Evolutionary conservation across 2,888 invertebrate genomes (phyloP).

Genomic region (Proisotoma minuta): DNA sequence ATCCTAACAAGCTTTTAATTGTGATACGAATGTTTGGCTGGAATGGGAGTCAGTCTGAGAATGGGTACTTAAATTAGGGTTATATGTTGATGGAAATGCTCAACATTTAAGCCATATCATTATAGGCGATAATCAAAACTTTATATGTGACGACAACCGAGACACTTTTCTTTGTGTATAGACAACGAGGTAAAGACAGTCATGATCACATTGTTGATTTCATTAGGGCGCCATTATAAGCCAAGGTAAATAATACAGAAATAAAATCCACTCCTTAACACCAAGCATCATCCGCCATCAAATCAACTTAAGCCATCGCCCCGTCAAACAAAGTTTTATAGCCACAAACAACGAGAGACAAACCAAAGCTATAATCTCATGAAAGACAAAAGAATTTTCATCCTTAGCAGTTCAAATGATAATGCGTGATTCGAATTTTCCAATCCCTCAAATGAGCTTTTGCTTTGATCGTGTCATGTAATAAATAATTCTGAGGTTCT

Average conservation of each 20-base stretch:
- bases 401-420: background rate
- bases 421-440: conserved; percentile 13
- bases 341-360: conserved; percentile 15
- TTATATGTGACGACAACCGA: no score
- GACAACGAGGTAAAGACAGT: conserved; percentile 25
- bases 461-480: conserved; percentile 1
- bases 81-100: conserved; percentile 1
- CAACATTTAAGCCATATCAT: background rate
- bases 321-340: conserved; percentile 37
- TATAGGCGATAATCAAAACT: background rate
- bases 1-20: conserved; percentile 5
- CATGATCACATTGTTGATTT: conserved; percentile 47
- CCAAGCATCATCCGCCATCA: conserved; percentile 31
- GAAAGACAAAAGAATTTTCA: conserved; percentile 15
- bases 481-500: background rate
- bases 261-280: conserved; percentile 19
- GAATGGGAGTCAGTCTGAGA: background rate
- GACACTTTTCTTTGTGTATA: background rate
- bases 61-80: conserved; percentile 1
- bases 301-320: conserved; percentile 31
- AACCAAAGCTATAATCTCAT: background rate
- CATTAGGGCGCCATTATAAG: conserved; percentile 48
- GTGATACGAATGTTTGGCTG: conserved; percentile 6
- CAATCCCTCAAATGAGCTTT: background rate
- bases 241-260: conserved; percentile 32